Base-by-base conservation (phyloP, 2,888 invertebrate genomes). In the Phortica okadai region DNA sequence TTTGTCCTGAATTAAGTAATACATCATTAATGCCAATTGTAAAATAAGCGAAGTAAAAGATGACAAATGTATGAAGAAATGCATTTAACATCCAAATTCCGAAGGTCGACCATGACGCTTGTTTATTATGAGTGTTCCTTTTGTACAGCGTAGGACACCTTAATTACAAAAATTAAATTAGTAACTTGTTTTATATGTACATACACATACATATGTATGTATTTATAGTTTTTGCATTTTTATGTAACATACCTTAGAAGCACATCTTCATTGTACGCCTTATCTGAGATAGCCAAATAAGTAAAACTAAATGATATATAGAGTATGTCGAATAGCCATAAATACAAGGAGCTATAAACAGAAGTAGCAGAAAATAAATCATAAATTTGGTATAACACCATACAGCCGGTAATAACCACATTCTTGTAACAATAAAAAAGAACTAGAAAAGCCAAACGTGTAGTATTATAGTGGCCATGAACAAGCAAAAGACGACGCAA, bases 401-500 rank as follows among this genome's bases (percentile, higher is more conserved):
- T 92, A 16, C 91, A 91, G 44, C 93, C 92, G 81, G 96, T 95
- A 84, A 96, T 95, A 14, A 95, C 93, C 74, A 96, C 91, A 91
- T 97, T 97, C 92, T 97, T 97, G 89, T 96, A 97, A 90, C 96
- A 96, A 89, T 96, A 96, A 88, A 96, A 97, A 82, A 95, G 94
- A 78, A 96, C 95, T 77, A 97, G 91, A 0, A 93, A 94, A 5
- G 96, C 94, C 62, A 96, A 91, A 74, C 96, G 92, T 80, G 94
- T 93, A 85, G 96, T 96, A 91, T 95, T 96, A 93, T 95, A 96
- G 87, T 96, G 96, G 0, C 97, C 97, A 90, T 97, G 95, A 5
- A 97, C 95, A 42, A 97, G 92, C 10, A 97, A 89, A 7, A 95
- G 93, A 83, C 94, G 94, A 83, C 94, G 94, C 44, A 97, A 92